These are phyloP conservation scores for Anseranas semipalmata DNA, from an alignment of 2,113 vertebrate genomes.

Conservation along the genomic window DNA sequence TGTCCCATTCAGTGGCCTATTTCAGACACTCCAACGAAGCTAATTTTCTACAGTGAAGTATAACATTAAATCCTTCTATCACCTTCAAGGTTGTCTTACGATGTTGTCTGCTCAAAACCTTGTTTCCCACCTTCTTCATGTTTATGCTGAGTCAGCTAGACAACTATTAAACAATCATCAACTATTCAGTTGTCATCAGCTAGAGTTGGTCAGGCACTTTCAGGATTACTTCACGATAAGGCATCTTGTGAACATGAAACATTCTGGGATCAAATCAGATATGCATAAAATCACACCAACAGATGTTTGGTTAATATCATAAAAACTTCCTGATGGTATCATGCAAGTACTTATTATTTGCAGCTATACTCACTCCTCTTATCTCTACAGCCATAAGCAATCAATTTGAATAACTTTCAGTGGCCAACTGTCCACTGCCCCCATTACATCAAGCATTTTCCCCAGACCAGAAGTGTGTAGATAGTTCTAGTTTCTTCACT, in stretches of 20 bases:
- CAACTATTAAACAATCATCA: not conserved
- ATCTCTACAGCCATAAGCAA: not conserved
- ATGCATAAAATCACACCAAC: not conserved
- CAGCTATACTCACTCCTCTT: not conserved
- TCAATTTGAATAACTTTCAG: not conserved
- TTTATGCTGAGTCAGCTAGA: not conserved
- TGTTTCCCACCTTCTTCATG: not conserved
- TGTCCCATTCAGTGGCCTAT: not conserved
- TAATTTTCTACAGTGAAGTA: not conserved
- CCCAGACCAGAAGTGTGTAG: not conserved
- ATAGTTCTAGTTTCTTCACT: not conserved
- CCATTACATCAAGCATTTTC: not conserved
- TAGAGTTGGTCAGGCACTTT: not conserved
- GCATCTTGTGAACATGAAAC: not conserved
- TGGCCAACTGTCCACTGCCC: not conserved
- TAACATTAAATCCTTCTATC: not conserved
- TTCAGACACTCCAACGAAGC: not conserved
- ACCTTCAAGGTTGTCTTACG: not conserved
- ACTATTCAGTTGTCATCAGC: not conserved
- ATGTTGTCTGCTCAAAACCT: not conserved
- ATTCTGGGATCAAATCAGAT: not conserved
- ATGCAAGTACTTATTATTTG: not conserved
- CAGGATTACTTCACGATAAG: not conserved
- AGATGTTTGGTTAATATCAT: not conserved
- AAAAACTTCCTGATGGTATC: not conserved